phyloP scores from a whole-genome alignment of 2,888 invertebrate genomes.

The Heliconius sara region DNA sequence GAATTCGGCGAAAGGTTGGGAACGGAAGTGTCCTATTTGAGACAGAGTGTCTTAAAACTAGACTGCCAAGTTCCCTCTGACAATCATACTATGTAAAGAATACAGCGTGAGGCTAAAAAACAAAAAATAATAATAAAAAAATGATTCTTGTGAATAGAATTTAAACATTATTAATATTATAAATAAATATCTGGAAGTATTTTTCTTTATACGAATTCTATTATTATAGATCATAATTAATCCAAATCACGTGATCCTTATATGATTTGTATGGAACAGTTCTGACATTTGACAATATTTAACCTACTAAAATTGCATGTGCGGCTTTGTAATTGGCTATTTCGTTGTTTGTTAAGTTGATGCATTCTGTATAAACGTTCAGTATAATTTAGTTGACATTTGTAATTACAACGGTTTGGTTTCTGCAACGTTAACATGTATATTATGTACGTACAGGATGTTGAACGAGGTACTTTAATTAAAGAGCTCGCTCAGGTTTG shows the following conservation, averaged over 20 bases:
- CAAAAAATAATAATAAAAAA: too few relatives aligned
- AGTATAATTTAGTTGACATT: conserved; percentile 28
- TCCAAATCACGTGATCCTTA: conserved; percentile 20
- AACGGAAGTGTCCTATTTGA: too few relatives aligned
- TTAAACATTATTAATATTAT: too few relatives aligned
- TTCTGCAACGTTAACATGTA: conserved; percentile 7
- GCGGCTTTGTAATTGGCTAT: conserved; percentile 36
- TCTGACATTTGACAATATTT: conserved; percentile 54
- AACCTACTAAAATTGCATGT: conserved; percentile 34
- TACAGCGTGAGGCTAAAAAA: too few relatives aligned
- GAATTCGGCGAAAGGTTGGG: too few relatives aligned
- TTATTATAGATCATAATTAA: neutral
- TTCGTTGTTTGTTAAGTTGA: conserved; percentile 37
- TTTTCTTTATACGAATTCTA: neutral
- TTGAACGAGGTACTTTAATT: conserved; percentile 21
- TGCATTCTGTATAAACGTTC: conserved; percentile 32
- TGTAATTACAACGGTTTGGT: conserved; percentile 22
- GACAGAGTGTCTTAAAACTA: too few relatives aligned
- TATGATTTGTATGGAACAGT: conserved; percentile 76
- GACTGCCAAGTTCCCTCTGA: too few relatives aligned
- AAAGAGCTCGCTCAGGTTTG: neutral
- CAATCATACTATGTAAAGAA: too few relatives aligned
- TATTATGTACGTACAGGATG: neutral
- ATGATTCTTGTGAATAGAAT: too few relatives aligned
- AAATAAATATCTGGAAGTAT: too few relatives aligned